Evolutionary conservation across 1,140 invertebrate genomes (phyloP).

Genomic region (Diorhabda elongata): DNA sequence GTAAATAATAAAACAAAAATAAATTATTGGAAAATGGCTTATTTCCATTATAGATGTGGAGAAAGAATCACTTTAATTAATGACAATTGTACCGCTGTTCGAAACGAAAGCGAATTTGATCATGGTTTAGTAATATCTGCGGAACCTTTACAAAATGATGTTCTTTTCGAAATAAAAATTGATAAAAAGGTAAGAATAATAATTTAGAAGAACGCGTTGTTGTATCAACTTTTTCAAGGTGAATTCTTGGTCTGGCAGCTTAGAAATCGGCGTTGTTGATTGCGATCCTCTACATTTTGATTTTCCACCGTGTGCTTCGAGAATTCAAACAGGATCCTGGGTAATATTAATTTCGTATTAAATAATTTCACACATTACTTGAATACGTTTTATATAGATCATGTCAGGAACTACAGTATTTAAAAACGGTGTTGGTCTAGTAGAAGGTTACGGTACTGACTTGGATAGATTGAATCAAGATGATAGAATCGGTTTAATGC

Average conservation of each 20-base stretch:
- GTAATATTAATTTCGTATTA: constrained; percentile 48
- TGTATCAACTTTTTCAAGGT: constrained; percentile 50
- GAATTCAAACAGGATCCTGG: constrained; percentile 82
- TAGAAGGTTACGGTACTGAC: constrained; percentile 82
- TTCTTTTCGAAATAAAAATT: constrained; percentile 84
- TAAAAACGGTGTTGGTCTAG: constrained; percentile 71
- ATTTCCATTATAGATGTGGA: constrained; percentile 78
- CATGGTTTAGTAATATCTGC: constrained; percentile 80
- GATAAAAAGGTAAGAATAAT: constrained; percentile 70
- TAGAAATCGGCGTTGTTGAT: constrained; percentile 88
- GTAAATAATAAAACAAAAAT: neutral
- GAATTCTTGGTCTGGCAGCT: constrained; percentile 82
- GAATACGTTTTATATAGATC: constrained; percentile 51
- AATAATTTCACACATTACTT: neutral
- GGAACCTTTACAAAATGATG: constrained; percentile 75
- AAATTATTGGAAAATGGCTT: constrained; percentile 33
- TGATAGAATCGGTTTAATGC: constrained; percentile 78
- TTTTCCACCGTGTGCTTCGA: constrained; percentile 77
- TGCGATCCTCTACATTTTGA: constrained; percentile 77
- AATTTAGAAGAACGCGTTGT: neutral
- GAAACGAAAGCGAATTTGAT: constrained; percentile 77
- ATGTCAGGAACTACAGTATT: constrained; percentile 83
- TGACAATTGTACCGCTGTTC: constrained; percentile 73
- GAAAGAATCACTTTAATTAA: constrained; percentile 75
- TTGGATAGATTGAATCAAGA: constrained; percentile 80